Percentiles rank a stretch among this genome's conserved stretches.
These are phyloP conservation scores for Ophraella communa DNA, from an alignment of 2,888 invertebrate genomes.

Conservation along the genomic window DNA sequence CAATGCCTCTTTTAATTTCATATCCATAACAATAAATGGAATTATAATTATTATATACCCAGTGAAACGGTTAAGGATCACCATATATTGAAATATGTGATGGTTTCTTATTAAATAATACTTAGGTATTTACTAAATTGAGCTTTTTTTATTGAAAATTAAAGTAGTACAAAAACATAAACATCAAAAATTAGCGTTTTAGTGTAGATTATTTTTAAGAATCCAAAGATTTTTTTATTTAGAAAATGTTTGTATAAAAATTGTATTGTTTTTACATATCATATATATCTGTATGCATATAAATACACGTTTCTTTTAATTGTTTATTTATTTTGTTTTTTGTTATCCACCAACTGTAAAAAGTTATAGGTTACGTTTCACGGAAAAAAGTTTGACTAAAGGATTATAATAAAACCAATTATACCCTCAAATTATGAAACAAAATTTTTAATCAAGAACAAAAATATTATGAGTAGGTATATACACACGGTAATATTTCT, in stretches of 20 bases:
- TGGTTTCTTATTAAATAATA: neutral
- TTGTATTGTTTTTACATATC: conserved; percentile 7
- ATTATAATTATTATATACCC: neutral
- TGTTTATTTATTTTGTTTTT: neutral
- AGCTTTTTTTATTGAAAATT: neutral
- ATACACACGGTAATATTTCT: no score
- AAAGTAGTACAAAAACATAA: conserved; percentile 1
- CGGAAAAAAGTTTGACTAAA: no score
- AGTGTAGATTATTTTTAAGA: conserved; percentile 6
- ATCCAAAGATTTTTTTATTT: conserved; percentile 2
- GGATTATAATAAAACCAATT: no score
- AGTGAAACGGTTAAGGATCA: neutral
- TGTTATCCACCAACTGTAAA: no score
- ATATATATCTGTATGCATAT: conserved; percentile 9
- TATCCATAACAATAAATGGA: no score
- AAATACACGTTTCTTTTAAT: conserved; percentile 10
- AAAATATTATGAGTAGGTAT: no score
- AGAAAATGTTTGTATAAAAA: conserved; percentile 11
- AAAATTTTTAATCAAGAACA: no score
- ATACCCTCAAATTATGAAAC: no score
- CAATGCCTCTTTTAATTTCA: neutral
- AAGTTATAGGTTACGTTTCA: no score
- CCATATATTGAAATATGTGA: neutral
- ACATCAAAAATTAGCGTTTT: neutral
- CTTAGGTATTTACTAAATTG: neutral